Evolutionary conservation across 1,140 invertebrate genomes (phyloP).

Genomic region (Vollenhovia emeryi): DNA sequence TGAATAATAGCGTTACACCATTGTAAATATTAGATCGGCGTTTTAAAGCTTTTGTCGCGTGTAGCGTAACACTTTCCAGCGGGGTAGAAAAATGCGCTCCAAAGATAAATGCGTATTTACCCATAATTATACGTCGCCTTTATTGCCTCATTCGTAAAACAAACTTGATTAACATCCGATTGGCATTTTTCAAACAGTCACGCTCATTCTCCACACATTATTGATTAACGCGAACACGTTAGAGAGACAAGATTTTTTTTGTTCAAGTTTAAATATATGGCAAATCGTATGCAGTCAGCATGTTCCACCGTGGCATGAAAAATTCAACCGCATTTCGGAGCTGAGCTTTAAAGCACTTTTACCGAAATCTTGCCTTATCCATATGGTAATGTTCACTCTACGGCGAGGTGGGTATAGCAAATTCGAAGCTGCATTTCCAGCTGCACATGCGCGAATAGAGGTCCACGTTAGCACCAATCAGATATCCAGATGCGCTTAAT

Average conservation of each 20-base stretch:
- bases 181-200: background rate
- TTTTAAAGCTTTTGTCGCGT: background rate
- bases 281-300: slow-evolving; percentile 13
- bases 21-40: slow-evolving; percentile 20
- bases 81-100: background rate
- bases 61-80: background rate
- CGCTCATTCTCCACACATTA: background rate
- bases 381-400: slow-evolving; percentile 52
- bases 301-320: slow-evolving; percentile 36
- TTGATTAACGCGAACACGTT: slow-evolving; percentile 9
- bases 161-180: background rate
- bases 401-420: slow-evolving; percentile 20
- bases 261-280: slow-evolving; percentile 22
- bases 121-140: background rate
- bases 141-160: background rate
- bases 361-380: slow-evolving; percentile 61
- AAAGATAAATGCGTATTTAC: slow-evolving; percentile 1
- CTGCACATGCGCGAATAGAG: slow-evolving; percentile 13
- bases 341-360: slow-evolving; percentile 48
- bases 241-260: background rate
- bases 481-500: slow-evolving; percentile 58
- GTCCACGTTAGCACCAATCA: slow-evolving; percentile 39
- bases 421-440: slow-evolving; percentile 44
- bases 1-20: slow-evolving; percentile 11
- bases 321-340: slow-evolving; percentile 53